Evolutionary conservation across 2,797 vertebrate species (phyloP).

Genomic region (Cottoperca gobio): DNA sequence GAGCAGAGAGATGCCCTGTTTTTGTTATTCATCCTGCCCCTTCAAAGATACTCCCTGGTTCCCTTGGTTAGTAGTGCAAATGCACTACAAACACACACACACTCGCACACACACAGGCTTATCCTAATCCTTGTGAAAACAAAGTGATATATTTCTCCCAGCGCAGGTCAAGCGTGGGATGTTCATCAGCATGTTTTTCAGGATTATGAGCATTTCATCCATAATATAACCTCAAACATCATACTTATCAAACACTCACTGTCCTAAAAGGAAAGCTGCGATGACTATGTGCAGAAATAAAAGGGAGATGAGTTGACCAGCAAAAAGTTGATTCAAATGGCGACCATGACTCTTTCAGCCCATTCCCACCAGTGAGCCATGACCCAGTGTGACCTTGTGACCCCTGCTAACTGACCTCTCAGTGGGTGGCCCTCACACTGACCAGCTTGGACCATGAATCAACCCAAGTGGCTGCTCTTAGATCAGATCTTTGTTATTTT

Average conservation of each 20-base stretch:
- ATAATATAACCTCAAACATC: slow-evolving; percentile 61
- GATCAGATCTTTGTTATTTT: slow-evolving; percentile 33
- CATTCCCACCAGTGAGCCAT: slow-evolving; percentile 69
- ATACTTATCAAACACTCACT: slow-evolving; percentile 46
- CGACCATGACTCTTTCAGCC: slow-evolving; percentile 36
- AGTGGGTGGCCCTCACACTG: slow-evolving; percentile 77
- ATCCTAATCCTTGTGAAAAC: slow-evolving; percentile 81
- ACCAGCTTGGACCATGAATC: slow-evolving; percentile 49
- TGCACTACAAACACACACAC: slow-evolving; percentile 37
- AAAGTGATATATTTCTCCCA: slow-evolving; percentile 76
- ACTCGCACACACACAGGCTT: slow-evolving; percentile 66
- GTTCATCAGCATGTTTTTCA: slow-evolving; percentile 73
- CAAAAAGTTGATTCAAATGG: slow-evolving; percentile 14
- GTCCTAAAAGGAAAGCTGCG: slow-evolving; percentile 1
- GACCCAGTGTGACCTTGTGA: slow-evolving; percentile 69
- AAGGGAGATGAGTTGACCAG: neutral
- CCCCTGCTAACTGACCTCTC: slow-evolving; percentile 72
- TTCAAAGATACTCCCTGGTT: slow-evolving; percentile 38
- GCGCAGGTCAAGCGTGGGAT: slow-evolving; percentile 69
- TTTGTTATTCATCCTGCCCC: slow-evolving; percentile 37
- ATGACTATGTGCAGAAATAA: slow-evolving; percentile 2
- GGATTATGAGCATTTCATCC: slow-evolving; percentile 76
- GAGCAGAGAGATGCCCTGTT: slow-evolving; percentile 28
- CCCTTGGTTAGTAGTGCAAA: slow-evolving; percentile 49
- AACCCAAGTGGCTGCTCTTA: slow-evolving; percentile 42